Conservation (phyloP, 1,140 invertebrate genomes). For the Zophobas atratus region DNA sequence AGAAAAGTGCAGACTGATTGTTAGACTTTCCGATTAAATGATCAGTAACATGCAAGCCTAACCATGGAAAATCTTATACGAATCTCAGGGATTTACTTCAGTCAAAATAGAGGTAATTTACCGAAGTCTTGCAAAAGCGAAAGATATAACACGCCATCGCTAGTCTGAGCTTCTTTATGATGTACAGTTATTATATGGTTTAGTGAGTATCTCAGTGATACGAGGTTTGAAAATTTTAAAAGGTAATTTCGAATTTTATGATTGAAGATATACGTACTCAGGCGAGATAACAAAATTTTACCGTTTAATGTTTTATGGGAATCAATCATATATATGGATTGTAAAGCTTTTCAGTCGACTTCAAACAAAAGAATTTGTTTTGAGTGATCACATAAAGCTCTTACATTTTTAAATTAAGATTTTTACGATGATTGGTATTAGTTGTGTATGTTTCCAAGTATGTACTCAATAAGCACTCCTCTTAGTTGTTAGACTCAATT, state of each 20-base stretch:
- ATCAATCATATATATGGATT: slow-evolving; percentile 49
- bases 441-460: slow-evolving; percentile 11
- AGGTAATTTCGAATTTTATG: slow-evolving; percentile 44
- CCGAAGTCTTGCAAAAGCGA: neutral
- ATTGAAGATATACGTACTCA: slow-evolving; percentile 44
- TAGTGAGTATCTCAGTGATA: slow-evolving; percentile 44
- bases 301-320: slow-evolving; percentile 44
- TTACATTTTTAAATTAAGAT: slow-evolving; percentile 46
- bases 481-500: slow-evolving; percentile 32
- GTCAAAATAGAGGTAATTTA: slow-evolving; percentile 27
- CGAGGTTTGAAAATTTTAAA: slow-evolving; percentile 45
- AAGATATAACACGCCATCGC: slow-evolving; percentile 15
- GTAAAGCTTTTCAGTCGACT: slow-evolving; percentile 42
- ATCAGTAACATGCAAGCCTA: slow-evolving; percentile 9
- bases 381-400: slow-evolving; percentile 42
- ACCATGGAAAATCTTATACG: neutral
- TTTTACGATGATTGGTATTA: slow-evolving; percentile 47
- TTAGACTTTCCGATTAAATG: neutral
- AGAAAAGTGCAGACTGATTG: no score
- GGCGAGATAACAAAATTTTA: slow-evolving; percentile 46
- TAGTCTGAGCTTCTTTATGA: slow-evolving; percentile 25
- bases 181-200: slow-evolving; percentile 41
- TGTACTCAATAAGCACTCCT: slow-evolving; percentile 22
- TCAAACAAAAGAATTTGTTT: slow-evolving; percentile 42
- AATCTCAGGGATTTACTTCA: neutral